Evolutionary conservation across 2,113 vertebrate genomes (phyloP).

Genomic region (Brienomyrus longianalis): DNA sequence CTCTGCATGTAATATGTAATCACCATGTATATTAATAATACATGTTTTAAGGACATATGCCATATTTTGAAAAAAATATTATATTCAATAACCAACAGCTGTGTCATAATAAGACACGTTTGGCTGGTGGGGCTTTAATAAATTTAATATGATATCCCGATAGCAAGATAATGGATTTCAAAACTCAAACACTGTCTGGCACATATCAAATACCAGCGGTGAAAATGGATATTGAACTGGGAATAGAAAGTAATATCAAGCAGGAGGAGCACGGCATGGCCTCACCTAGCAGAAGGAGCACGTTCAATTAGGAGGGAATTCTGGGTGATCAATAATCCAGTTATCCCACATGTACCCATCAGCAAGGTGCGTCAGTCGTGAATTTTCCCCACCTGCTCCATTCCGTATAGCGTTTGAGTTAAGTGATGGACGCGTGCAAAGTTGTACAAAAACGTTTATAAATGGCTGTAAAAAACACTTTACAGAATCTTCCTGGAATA

Average conservation of each 20-base stretch:
- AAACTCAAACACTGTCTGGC: not conserved
- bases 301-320: not conserved
- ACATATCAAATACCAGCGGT: not conserved
- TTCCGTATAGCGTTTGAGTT: too few relatives aligned
- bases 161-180: not conserved
- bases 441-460: not conserved
- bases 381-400: not conserved
- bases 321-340: not conserved
- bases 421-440: not conserved
- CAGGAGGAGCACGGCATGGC: not conserved
- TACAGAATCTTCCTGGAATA: not conserved
- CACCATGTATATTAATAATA: not conserved
- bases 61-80: not conserved
- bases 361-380: not conserved
- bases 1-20: not conserved
- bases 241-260: constrained; percentile 1
- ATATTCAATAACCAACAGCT: not conserved
- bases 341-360: not conserved
- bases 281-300: not conserved
- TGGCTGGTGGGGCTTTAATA: not conserved
- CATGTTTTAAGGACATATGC: not conserved
- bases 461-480: not conserved
- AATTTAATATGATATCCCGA: not conserved
- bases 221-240: not conserved
- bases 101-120: not conserved